phyloP scores from a whole-genome alignment of 1,140 invertebrate species.

The Pantala flavescens region DNA sequence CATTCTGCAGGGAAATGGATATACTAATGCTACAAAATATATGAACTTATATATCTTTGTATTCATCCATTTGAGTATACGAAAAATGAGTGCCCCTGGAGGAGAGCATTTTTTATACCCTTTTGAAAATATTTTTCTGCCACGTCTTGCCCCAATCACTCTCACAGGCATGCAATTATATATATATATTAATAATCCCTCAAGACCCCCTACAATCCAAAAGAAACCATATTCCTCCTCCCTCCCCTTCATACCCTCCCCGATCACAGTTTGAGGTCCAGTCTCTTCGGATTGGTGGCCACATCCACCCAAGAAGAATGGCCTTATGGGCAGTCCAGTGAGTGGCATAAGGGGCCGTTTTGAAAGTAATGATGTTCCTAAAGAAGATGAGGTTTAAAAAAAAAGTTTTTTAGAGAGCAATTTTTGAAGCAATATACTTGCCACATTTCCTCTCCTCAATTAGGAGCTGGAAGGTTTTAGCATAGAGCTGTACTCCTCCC shows the following conservation, averaged over 20 bases:
- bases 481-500: neutral
- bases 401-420: constrained; percentile 1
- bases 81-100: constrained; percentile 7
- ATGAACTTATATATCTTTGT: constrained; percentile 10
- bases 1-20: constrained; percentile 4
- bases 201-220: neutral
- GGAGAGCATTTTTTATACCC: constrained; percentile 9
- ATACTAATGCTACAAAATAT: constrained; percentile 10
- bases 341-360: neutral
- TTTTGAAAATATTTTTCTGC: constrained; percentile 10
- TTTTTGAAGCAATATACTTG: constrained; percentile 10
- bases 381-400: constrained; percentile 4
- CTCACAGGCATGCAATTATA: constrained; percentile 5
- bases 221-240: neutral
- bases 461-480: neutral
- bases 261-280: neutral
- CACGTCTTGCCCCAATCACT: constrained; percentile 7
- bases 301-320: neutral
- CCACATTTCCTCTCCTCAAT: neutral
- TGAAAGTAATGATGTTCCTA: constrained; percentile 10
- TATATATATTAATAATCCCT: neutral
- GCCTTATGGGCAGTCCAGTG: constrained; percentile 2
- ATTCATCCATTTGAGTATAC: constrained; percentile 6
- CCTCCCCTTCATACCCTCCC: neutral
- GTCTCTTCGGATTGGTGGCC: neutral